Conservation (phyloP, 2,797 vertebrate genomes). For the Thalassophryne amazonica region DNA sequence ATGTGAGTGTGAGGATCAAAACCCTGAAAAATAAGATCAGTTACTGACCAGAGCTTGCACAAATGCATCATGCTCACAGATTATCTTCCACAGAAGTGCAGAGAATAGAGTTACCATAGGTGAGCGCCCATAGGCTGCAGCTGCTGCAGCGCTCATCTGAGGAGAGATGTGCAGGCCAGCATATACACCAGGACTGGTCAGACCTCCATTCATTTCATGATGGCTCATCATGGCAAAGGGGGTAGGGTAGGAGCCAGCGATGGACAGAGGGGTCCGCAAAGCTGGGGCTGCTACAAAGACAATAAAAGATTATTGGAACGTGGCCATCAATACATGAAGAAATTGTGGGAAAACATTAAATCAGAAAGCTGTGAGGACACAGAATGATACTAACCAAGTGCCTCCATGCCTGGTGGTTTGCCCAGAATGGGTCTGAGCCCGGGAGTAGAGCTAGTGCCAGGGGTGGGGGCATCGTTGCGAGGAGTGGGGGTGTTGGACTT, state of each 20-base stretch:
- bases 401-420: slow-evolving; percentile 95
- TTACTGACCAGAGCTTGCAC: background rate
- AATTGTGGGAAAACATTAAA: slow-evolving; percentile 17
- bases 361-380: slow-evolving; percentile 26
- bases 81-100: background rate
- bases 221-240: slow-evolving; percentile 97
- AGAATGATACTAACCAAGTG: slow-evolving; percentile 84
- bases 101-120: slow-evolving; percentile 81
- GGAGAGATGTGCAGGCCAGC: slow-evolving; percentile 97
- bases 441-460: slow-evolving; percentile 95
- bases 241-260: slow-evolving; percentile 92
- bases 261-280: slow-evolving; percentile 93
- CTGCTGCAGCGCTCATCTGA: slow-evolving; percentile 94
- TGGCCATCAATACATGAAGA: background rate
- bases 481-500: slow-evolving; percentile 98
- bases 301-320: slow-evolving; percentile 21
- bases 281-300: slow-evolving; percentile 81
- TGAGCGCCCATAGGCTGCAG: slow-evolving; percentile 90
- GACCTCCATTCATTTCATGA: slow-evolving; percentile 92
- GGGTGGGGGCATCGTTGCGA: slow-evolving; percentile 92
- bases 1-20: slow-evolving; percentile 99
- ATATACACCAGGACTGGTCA: slow-evolving; percentile 94
- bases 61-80: background rate
- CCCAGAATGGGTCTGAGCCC: slow-evolving; percentile 93
- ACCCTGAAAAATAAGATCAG: slow-evolving; percentile 67